Evolutionary conservation across 2,797 vertebrate genomes (phyloP).

Genomic region (Molossus alvarezi): DNA sequence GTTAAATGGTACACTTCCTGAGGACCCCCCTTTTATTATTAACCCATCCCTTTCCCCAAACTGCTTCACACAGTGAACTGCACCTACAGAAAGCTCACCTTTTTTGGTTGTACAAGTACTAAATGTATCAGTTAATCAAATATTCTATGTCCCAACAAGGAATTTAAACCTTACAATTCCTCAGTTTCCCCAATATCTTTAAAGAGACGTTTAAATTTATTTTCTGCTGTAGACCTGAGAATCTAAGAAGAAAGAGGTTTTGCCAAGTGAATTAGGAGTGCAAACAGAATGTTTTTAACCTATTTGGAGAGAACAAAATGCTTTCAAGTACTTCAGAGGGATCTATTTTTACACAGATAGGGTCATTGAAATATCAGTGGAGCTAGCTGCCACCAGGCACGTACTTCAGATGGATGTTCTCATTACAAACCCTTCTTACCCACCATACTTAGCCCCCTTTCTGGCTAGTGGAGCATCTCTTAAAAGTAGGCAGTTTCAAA

Average conservation of each 20-base stretch:
- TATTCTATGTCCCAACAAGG: neutral
- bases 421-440: slow-evolving; percentile 29
- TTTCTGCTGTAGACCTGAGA: neutral
- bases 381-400: slow-evolving; percentile 63
- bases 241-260: slow-evolving; percentile 20
- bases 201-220: neutral
- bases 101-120: neutral
- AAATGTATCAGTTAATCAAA: slow-evolving; percentile 26
- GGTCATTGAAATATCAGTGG: slow-evolving; percentile 45
- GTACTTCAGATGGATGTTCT: neutral
- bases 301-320: slow-evolving; percentile 72
- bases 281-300: slow-evolving; percentile 62
- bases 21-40: neutral
- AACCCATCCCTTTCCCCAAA: neutral
- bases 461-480: neutral
- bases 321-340: slow-evolving; percentile 27
- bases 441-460: neutral
- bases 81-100: neutral
- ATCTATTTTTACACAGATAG: slow-evolving; percentile 74
- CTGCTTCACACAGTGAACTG: neutral
- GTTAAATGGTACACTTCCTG: neutral
- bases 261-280: neutral
- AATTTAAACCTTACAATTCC: neutral
- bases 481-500: slow-evolving; percentile 71
- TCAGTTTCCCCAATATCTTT: neutral